phyloP scores from a whole-genome alignment of 1,140 invertebrate species.

The Drosophila quadrilineata region DNA sequence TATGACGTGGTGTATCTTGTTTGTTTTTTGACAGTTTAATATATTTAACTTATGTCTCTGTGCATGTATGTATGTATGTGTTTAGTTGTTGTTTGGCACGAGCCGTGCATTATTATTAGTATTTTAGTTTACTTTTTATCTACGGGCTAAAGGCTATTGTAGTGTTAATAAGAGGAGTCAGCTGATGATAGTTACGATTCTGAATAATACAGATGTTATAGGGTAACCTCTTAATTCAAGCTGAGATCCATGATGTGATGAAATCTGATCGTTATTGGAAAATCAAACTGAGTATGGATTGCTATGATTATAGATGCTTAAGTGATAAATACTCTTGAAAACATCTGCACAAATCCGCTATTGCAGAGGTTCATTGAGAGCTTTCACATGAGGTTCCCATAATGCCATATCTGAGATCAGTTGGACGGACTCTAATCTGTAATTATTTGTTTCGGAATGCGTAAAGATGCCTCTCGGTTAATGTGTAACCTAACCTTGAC shows the following conservation, averaged over 20 bases:
- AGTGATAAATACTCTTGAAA: too few species aligned
- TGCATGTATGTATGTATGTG: too few species aligned
- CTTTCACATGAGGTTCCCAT: not conserved
- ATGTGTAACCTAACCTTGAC: constrained; percentile 41
- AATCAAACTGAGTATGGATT: too few species aligned
- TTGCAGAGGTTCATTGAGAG: not conserved
- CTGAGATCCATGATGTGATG: constrained; percentile 26
- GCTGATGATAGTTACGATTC: constrained; percentile 37
- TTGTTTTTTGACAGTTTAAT: constrained; percentile 58
- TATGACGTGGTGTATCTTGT: constrained; percentile 9
- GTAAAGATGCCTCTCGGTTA: too few species aligned
- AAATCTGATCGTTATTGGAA: too few species aligned
- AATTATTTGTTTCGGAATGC: constrained; percentile 8
- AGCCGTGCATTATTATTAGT: constrained; percentile 24
- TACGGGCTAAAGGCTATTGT: constrained; percentile 63
- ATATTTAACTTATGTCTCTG: too few species aligned
- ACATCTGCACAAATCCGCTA: not conserved
- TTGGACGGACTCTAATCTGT: constrained; percentile 1
- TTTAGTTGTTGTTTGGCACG: constrained; percentile 48
- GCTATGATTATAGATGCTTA: too few species aligned
- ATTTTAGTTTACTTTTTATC: constrained; percentile 33
- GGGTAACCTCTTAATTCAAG: constrained; percentile 36
- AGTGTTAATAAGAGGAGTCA: too few species aligned
- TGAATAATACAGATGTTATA: too few species aligned
- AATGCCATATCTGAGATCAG: not conserved